Percentiles rank a stretch among this genome's conserved stretches.
These are phyloP conservation scores for Epirrita christyi DNA, from an alignment of 2,888 invertebrate species.

Conservation along the genomic window DNA sequence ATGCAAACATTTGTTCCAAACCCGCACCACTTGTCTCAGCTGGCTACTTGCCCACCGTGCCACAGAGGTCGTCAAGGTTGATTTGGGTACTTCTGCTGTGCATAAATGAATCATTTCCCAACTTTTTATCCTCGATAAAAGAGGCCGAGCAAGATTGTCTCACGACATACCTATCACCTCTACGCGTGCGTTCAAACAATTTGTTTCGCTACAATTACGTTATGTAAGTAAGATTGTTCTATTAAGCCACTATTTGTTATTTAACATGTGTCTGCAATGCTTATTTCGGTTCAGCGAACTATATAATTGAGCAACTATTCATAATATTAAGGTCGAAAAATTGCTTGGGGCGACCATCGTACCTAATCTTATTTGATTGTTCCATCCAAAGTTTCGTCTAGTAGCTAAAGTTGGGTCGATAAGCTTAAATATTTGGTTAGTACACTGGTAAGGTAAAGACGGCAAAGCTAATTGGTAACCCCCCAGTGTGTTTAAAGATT, in stretches of 20 bases:
- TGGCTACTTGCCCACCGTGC: too few relatives aligned
- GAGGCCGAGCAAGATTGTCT: conserved; percentile 12
- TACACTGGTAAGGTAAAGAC: too few relatives aligned
- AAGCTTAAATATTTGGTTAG: too few relatives aligned
- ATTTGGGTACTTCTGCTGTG: too few relatives aligned
- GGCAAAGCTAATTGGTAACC: too few relatives aligned
- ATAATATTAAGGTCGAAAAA: conserved; percentile 31
- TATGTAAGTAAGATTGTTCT: conserved; percentile 44
- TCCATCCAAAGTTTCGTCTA: conserved; percentile 11
- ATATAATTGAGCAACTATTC: conserved; percentile 44
- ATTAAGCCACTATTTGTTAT: conserved; percentile 50
- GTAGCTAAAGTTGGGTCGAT: too few relatives aligned
- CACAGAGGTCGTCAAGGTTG: too few relatives aligned
- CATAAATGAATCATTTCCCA: neutral
- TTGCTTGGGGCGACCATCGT: conserved; percentile 21
- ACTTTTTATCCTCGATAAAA: conserved; percentile 1
- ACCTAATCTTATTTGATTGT: conserved; percentile 23
- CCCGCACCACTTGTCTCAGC: too few relatives aligned
- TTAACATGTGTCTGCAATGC: conserved; percentile 38
- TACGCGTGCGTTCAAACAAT: conserved; percentile 23
- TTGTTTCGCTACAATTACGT: conserved; percentile 35
- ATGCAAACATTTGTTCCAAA: too few relatives aligned
- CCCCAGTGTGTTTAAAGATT: too few relatives aligned
- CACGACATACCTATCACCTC: conserved; percentile 24
- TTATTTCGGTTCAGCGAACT: conserved; percentile 30